phyloP scores from a whole-genome alignment of 1,140 invertebrate genomes.

The Himalopsyche phryganea region DNA sequence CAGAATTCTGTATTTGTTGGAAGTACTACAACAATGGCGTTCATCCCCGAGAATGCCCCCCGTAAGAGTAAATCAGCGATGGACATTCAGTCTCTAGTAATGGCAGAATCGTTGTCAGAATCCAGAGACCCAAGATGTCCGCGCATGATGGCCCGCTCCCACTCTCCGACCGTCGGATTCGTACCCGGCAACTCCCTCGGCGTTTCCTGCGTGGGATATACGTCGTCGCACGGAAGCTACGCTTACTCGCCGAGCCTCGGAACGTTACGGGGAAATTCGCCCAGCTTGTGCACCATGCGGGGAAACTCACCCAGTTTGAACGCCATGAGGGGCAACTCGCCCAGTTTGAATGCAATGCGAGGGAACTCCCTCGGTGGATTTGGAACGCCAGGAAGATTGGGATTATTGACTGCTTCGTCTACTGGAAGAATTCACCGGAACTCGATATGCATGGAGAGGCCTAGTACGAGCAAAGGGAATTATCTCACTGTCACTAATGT shows the following conservation, averaged over 20 bases:
- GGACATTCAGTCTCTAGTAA: constrained; percentile 71
- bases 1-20: constrained; percentile 85
- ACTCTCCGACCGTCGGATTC: constrained; percentile 29
- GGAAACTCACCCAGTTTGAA: neutral
- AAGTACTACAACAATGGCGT: constrained; percentile 57
- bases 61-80: constrained; percentile 77
- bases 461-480: constrained; percentile 27
- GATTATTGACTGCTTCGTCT: constrained; percentile 10
- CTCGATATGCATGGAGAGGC: constrained; percentile 29
- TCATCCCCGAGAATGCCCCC: constrained; percentile 59
- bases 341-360: neutral
- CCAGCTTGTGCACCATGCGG: too few species aligned
- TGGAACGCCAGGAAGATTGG: constrained; percentile 15
- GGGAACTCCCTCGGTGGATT: constrained; percentile 14
- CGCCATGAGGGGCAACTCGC: neutral
- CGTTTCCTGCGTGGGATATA: constrained; percentile 18
- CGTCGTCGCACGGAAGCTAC: constrained; percentile 2
- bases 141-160: constrained; percentile 8
- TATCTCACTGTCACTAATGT: constrained; percentile 33
- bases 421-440: constrained; percentile 27
- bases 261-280: neutral
- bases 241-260: constrained; percentile 12
- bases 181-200: constrained; percentile 31
- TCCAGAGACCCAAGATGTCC: constrained; percentile 1
- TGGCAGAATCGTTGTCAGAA: constrained; percentile 47